Evolutionary conservation across 1,140 invertebrate genomes (phyloP), one percentile per base, ranked within the genome.

Genomic region (Pogonus chalceus): DNA sequence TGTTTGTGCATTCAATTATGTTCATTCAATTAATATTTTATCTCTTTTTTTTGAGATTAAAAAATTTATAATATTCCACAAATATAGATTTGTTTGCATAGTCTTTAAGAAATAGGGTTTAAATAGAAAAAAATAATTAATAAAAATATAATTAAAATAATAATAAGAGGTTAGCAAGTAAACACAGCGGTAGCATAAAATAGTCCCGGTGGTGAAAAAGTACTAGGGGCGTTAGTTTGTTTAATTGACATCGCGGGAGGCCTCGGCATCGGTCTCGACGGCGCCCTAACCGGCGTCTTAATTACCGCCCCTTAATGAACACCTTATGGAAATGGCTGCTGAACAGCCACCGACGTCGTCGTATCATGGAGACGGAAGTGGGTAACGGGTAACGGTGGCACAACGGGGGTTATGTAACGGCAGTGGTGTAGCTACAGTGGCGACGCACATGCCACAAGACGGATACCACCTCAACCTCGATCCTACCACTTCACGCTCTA

Each of bases 271-370:
- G 54, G 58, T 60, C 65, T 65, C 65, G 59, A 62, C 55, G 65
- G 65, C 62, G 58, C 57, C 63, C 64, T 65, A 67, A 64, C 65
- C 62, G 61, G 60, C 60, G 63, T 67, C 65, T 67, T 67, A 67
- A 67, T 67, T 65, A 64, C 60, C 65, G 59, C 62, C 65, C 18
- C 37, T 9, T 67, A 67, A 67, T 67, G 65, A 67, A 67, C 61
- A 67, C 62, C 65, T 66, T 62, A 62, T 65, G 60, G 18, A 43
- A 43, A 43, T 16, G 37, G n/a, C n/a, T n/a, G n/a, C n/a, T n/a
- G n/a, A n/a, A n/a, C n/a, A n/a, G n/a, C n/a, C n/a, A n/a, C n/a
- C n/a, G 37, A 16, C 37, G 37, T 43, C 37, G 37, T n/a, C n/a
- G n/a, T n/a, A n/a, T n/a, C n/a, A n/a, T n/a, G n/a, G n/a, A n/a